Base-by-base conservation (phyloP, 2,797 vertebrate genomes). In the Gambelia wislizenii region DNA sequence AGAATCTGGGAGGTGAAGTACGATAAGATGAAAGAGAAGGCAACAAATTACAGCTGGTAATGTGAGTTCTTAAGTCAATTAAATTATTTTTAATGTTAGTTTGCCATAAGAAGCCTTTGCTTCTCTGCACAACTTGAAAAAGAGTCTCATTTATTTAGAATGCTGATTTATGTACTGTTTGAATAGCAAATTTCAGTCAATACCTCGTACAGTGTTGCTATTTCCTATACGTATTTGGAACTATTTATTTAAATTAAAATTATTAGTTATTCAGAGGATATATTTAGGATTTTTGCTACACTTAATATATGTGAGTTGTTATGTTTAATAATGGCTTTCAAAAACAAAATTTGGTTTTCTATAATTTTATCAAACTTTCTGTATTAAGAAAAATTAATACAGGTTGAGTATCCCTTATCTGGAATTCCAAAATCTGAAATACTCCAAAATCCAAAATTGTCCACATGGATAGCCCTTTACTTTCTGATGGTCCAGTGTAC, bases 241-340 rank as follows among this genome's bases (percentile, higher is more conserved):
- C 6, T 12, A 30, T 81, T 91, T 74, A 16, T 47, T 36, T 88
- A 0, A 67, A 44, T 3, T 86, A 83, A 74, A 91, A 77, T 59
- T n/a, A 0, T 3, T 85, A 0, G 9, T 69, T 64, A 47, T 74
- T 8, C 6, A 27, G 1, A 6, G 74, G 25, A 27, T 0, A 0
- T 56, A 67, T 52, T 44, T 72, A 85, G 47, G 0, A 49, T 10
- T n/a, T 49, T 22, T 92, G 7, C 52, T 16, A 20, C 1, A 2
- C 13, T 52, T 30, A 70, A 52, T 39, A 39, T 8, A 44, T 72
- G 64, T 39, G 3, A 78, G 59, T 47, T 61, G 72, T 20, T 83
- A 42, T 54, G 42, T 12, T 76, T 52, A 49, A 64, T 54, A 6
- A 67, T 39, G 49, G 36, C n/a, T 75, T 72, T 56, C 33, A 79